Evolutionary conservation across 92 coral and sea anemone genomes (phyloP), one percentile per base, ranked within the genome.

Genomic region (Porites rus): DNA sequence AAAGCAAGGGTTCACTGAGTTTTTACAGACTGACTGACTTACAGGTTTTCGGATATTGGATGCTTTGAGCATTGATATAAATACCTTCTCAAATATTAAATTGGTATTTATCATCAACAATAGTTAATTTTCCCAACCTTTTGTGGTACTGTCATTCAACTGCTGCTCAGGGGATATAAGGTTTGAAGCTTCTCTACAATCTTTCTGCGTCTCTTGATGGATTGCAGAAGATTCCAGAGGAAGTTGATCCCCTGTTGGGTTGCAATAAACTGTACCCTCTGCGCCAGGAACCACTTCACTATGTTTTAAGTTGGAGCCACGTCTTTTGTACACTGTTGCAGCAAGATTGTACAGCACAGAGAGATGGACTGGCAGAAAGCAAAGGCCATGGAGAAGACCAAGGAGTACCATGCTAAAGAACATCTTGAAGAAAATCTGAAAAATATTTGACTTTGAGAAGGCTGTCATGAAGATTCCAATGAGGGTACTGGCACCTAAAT

Each of bases 391-490:
- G n/a, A 88, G 83, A 1, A 88, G 60, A 1, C 87, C 91, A 61
- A 88, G 91, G 19, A 88, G 31, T 5, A 88, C 87, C 81, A 88
- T 88, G 10, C 94, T 88, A 28, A 92, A 88, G 81, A 92, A 92
- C 94, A 92, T 92, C 88, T 88, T 92, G 86, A 92, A 88, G 74
- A 88, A 88, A 56, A 63, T 88, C 12, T 74, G 87, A 73, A 88
- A 88, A 7, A 88, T 88, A 78, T 88, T 87, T 1, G 91, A 88
- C 65, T 81, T 76, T 28, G 91, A 88, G 62, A 88, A 65, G 64
- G 91, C 84, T 24, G 91, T 88, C 66, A 88, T 72, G 0, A 74
- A 60, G 25, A 88, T 88, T 24, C 91, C 87, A 60, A 88, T 77
- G 3, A 88, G 79, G 31, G 87, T 82, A 25, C 87, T 88, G 66